Conservation (phyloP, 2,797 vertebrate species). For the Picus viridis region DNA sequence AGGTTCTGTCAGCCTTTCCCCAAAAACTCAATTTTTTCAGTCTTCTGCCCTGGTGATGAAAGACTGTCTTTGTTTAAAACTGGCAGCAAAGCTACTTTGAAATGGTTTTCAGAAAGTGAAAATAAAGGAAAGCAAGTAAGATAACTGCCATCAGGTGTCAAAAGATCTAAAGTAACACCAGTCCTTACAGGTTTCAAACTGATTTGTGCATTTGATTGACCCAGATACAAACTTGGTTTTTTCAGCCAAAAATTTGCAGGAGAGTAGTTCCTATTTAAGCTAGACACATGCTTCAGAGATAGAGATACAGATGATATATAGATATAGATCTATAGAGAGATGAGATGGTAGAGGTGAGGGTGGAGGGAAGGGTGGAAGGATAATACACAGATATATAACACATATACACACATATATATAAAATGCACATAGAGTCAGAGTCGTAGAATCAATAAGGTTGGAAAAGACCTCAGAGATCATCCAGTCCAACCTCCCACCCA, state of each 20-base stretch:
- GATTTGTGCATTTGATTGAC: background rate
- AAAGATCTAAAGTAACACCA: background rate
- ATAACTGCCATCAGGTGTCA: background rate
- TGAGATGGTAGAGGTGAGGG: no score
- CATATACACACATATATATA: no score
- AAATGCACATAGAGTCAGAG: no score
- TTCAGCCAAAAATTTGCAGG: background rate
- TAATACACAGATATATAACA: no score
- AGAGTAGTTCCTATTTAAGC: background rate
- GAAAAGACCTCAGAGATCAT: no score
- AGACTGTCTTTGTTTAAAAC: background rate
- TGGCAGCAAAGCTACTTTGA: background rate
- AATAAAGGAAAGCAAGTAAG: background rate
- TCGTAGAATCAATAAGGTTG: no score
- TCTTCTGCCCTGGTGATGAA: background rate
- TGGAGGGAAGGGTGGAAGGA: no score
- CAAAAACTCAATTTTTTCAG: background rate
- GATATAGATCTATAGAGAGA: no score
- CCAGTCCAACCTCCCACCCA: no score
- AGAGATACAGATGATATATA: no score
- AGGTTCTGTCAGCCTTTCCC: conserved; percentile 46
- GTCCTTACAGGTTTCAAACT: background rate
- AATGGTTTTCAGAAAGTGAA: background rate
- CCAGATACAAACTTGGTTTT: background rate
- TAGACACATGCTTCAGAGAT: background rate